These are phyloP conservation scores for Phyllopteryx taeniolatus DNA, from an alignment of 2,113 vertebrate species.

Conservation along the genomic window DNA sequence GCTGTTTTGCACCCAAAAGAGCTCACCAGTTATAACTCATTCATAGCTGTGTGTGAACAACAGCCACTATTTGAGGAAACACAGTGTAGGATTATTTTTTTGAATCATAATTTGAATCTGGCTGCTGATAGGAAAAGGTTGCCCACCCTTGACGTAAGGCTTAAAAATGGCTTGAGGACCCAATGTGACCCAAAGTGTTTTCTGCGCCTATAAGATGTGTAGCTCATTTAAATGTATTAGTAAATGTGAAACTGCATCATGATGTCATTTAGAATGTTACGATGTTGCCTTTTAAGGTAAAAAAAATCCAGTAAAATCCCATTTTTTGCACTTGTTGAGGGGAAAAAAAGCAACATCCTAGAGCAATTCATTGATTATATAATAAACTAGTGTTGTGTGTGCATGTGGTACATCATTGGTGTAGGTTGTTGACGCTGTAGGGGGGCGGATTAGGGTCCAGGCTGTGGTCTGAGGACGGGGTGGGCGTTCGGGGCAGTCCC, in stretches of 20 bases:
- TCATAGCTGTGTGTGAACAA: too few species aligned
- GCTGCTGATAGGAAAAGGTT: background rate
- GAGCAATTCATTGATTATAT: background rate
- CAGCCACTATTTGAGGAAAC: background rate
- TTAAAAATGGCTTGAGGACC: background rate
- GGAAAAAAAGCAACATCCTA: background rate
- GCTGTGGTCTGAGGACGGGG: constrained; percentile 70
- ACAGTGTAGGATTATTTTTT: background rate
- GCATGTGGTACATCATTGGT: constrained; percentile 51
- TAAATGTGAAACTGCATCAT: background rate
- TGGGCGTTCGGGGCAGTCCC: constrained; percentile 66
- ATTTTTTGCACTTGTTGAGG: background rate
- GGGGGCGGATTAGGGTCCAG: constrained; percentile 65
- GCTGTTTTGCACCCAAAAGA: too few species aligned
- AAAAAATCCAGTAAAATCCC: background rate
- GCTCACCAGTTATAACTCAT: too few species aligned
- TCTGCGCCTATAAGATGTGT: background rate
- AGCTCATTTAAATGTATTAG: background rate
- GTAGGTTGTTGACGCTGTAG: constrained; percentile 70
- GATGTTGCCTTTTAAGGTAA: background rate
- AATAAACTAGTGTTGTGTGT: constrained; percentile 9
- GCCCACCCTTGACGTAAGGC: background rate
- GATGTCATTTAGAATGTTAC: background rate
- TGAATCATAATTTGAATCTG: background rate
- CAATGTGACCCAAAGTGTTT: background rate